Conservation (phyloP, 2,113 vertebrate genomes). For the Aix galericulata region DNA sequence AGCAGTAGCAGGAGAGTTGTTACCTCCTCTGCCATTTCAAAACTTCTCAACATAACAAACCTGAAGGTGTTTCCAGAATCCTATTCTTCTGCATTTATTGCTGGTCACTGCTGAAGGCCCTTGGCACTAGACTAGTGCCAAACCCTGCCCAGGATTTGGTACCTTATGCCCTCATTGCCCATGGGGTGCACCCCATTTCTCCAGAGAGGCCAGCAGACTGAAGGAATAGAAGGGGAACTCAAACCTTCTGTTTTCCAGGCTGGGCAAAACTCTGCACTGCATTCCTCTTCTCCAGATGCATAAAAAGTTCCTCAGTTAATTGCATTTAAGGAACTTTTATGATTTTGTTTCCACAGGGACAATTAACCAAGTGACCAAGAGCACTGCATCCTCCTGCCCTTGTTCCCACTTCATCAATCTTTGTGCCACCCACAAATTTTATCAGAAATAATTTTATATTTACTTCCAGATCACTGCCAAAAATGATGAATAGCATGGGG, state of each 20-base stretch:
- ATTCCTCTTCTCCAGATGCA: background rate
- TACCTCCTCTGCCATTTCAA: background rate
- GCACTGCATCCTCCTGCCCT: background rate
- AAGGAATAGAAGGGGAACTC: background rate
- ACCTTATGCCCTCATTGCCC: background rate
- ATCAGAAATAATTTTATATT: conserved; percentile 57
- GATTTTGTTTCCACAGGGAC: background rate
- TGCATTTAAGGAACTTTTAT: background rate
- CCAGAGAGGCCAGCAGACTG: background rate
- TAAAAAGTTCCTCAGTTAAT: background rate
- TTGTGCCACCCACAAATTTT: conserved; percentile 27
- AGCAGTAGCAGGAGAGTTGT: background rate
- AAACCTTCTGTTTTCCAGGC: background rate
- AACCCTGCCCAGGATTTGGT: background rate
- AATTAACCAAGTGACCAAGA: background rate
- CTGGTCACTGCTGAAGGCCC: background rate
- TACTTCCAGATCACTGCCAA: conserved; percentile 54
- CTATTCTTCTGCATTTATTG: background rate
- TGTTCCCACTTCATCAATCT: background rate
- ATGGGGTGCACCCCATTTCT: background rate
- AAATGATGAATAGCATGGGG: conserved; percentile 39
- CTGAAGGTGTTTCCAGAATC: background rate
- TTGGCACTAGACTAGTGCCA: background rate
- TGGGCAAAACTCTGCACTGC: background rate
- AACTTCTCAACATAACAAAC: background rate